Base-by-base conservation (phyloP, 2,888 invertebrate genomes). In the Hartigia nigra region DNA sequence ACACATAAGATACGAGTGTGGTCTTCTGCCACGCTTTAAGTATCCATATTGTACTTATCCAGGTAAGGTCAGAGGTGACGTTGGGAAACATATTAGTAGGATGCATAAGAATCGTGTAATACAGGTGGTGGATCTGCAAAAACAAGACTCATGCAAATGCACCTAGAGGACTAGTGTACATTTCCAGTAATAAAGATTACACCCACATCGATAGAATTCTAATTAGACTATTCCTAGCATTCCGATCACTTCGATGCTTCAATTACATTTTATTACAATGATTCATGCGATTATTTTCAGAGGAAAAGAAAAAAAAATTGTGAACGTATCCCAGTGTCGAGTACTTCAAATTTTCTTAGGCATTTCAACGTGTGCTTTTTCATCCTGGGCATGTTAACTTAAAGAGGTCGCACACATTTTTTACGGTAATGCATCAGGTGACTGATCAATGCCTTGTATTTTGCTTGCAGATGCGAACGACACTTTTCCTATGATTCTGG, bases 1-100 rank as follows among this genome's bases (percentile, higher is more conserved):
- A 69, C 94, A 94, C 85, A 86, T 92, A 85, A 91, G 92, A 12
- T 93, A 93, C 83, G 93, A 94, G 86, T 94, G 94, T 84, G 94
- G 94, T 75, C 93, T 93, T 87, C 85, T 85, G 76, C 90, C 91
- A n/a, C 86, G 87, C 34, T 88, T 88, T 77, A 85, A 86, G 76
- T 91, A 89, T 81, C 88, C 88, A 9, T 86, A 88, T 39, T 91
- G 91, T 79, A 84, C 84, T 36, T 88, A 88, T 79, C 76, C 84
- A 74, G 87, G 87, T 74, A 90, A 90, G 78, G 86, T 86, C 12
- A 88, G 87, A 75, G 77, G 84, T 3, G 85, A 89, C 70, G 78
- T 90, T 70, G 80, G 85, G 31, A 85, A 83, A 32, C 86, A 89
- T 79, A 84, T 88, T 36, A 14, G 4, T 12, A 37, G 80, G 76